Conservation (phyloP, 2,888 invertebrate species). For the Pollenia amentaria region DNA sequence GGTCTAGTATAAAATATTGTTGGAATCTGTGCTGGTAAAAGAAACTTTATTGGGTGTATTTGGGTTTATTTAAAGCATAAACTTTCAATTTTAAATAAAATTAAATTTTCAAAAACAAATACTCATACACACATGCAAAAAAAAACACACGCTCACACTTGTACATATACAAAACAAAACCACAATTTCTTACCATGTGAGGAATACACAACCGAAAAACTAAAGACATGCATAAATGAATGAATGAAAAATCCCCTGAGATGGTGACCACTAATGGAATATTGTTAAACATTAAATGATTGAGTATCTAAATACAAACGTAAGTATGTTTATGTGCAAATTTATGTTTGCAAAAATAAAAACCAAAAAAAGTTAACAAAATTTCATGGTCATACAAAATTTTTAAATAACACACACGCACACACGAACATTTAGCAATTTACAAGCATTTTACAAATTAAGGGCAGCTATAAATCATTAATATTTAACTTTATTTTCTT, state of each 20-base stretch:
- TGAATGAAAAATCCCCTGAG: constrained; percentile 39
- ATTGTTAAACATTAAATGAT: constrained; percentile 41
- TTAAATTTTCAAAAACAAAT: constrained; percentile 69
- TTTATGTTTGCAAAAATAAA: neutral
- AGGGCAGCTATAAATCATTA: constrained; percentile 11
- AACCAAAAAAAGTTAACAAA: no score
- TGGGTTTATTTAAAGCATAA: constrained; percentile 40
- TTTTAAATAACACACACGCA: neutral
- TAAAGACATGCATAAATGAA: constrained; percentile 25
- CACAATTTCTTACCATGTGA: constrained; percentile 70
- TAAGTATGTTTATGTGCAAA: neutral
- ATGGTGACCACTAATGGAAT: constrained; percentile 53
- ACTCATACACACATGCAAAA: constrained; percentile 65
- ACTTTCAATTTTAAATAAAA: constrained; percentile 77
- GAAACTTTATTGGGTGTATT: constrained; percentile 53
- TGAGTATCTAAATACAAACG: neutral
- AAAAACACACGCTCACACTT: constrained; percentile 66
- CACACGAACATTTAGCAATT: neutral
- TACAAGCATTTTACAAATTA: neutral
- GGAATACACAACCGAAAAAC: neutral
- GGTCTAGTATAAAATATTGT: constrained; percentile 52
- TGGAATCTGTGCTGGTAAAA: constrained; percentile 3
- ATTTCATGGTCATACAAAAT: constrained; percentile 39
- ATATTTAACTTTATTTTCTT: neutral
- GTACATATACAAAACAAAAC: constrained; percentile 25